A percentile compares a stretch with the other conserved stretches of the same genome.
These are phyloP conservation scores for Scortum barcoo DNA, from an alignment of 2,113 vertebrate genomes.

Conservation along the genomic window DNA sequence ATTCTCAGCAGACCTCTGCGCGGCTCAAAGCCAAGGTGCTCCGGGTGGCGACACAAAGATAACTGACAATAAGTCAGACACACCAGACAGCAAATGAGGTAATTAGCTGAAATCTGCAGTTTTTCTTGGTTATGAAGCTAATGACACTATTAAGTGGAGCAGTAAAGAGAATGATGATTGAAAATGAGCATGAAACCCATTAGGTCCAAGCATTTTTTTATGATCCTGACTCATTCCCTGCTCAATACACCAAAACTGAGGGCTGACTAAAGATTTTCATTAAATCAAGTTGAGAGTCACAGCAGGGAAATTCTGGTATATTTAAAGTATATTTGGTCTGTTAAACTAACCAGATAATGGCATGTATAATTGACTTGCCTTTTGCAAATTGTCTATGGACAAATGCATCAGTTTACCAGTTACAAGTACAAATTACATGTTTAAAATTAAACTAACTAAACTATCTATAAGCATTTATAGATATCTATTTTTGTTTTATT, in stretches of 20 bases:
- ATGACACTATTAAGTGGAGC: background rate
- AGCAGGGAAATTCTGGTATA: background rate
- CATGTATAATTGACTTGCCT: background rate
- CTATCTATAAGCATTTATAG: background rate
- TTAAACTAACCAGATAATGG: background rate
- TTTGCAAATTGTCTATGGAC: background rate
- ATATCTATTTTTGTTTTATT: background rate
- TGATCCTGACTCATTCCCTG: background rate
- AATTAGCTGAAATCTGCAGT: background rate
- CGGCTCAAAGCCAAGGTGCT: constrained; percentile 84
- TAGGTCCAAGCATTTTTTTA: background rate
- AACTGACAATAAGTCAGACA: background rate
- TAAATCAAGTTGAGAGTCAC: background rate
- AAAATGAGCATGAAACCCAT: background rate
- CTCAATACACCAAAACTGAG: background rate
- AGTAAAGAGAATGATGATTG: background rate
- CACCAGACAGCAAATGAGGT: background rate
- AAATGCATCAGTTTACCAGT: too few species aligned
- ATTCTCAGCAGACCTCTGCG: constrained; percentile 86
- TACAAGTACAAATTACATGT: background rate
- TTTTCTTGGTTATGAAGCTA: background rate
- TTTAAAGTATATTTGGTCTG: background rate
- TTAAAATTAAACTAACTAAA: too few species aligned
- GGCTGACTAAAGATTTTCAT: background rate
- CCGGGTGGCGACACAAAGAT: constrained; percentile 88